Conservation (phyloP, 2,113 vertebrate species). For the Semicossyphus pulcher region DNA sequence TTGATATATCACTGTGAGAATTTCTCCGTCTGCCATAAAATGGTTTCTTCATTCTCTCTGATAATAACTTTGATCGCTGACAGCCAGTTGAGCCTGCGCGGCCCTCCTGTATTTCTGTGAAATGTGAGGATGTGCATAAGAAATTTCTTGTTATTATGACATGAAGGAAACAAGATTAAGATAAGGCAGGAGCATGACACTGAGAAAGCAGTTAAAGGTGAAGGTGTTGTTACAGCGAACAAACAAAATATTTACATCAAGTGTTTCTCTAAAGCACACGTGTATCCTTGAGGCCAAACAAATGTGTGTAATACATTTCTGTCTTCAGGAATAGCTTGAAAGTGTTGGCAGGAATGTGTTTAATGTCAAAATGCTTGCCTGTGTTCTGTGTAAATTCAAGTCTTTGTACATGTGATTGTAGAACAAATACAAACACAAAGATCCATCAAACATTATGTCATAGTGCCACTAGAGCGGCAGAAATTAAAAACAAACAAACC, state of each 20-base stretch:
- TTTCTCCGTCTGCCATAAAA: slow-evolving; percentile 49
- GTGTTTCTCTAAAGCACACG: no score
- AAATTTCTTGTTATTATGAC: slow-evolving; percentile 34
- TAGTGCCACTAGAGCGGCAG: no score
- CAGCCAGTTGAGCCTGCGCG: slow-evolving; percentile 30
- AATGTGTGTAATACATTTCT: no score
- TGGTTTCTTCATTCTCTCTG: slow-evolving; percentile 58
- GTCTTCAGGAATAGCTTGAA: no score
- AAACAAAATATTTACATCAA: background rate
- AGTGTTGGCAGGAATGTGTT: no score
- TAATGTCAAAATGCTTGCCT: no score
- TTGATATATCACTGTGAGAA: slow-evolving; percentile 64
- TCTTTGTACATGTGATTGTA: no score
- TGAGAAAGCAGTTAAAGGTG: slow-evolving; percentile 5
- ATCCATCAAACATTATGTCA: no score
- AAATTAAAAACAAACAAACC: no score
- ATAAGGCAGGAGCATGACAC: background rate
- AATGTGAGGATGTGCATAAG: slow-evolving; percentile 31
- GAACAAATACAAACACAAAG: no score
- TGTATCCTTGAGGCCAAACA: no score
- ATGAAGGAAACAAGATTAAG: slow-evolving; percentile 19
- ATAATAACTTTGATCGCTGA: slow-evolving; percentile 67
- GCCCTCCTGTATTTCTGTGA: slow-evolving; percentile 36
- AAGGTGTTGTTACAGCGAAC: background rate
- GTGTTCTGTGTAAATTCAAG: no score